Conservation (phyloP, 2,797 vertebrate genomes). For the Haliaeetus vocifer region DNA sequence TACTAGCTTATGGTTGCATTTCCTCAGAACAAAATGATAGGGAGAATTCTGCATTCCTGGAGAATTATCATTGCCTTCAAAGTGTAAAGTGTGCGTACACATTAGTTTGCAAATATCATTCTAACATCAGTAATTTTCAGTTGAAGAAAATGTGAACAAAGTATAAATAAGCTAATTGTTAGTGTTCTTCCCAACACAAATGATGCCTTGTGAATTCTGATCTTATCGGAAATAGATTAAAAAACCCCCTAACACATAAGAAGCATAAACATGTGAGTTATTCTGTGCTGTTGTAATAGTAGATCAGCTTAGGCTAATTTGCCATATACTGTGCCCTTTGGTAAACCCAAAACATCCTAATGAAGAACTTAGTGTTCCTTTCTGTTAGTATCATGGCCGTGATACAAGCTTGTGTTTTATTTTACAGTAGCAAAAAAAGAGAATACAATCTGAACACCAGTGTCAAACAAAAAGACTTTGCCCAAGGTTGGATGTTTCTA, state of each 20-base stretch:
- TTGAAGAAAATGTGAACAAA: background rate
- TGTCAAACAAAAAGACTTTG: background rate
- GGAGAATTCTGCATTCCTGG: background rate
- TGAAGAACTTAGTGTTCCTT: background rate
- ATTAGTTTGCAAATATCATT: slow-evolving; percentile 13
- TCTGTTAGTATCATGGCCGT: background rate
- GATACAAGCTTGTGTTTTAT: background rate
- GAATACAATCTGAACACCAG: background rate
- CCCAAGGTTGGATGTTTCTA: background rate
- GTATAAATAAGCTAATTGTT: background rate
- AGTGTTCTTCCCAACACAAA: background rate
- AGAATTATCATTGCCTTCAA: background rate
- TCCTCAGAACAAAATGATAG: slow-evolving; percentile 26
- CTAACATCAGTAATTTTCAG: background rate
- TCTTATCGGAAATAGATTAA: background rate
- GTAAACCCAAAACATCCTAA: background rate
- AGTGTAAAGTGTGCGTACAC: slow-evolving; percentile 27
- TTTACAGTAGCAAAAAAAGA: background rate
- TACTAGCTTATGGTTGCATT: background rate
- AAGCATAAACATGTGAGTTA: background rate
- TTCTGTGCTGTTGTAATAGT: background rate
- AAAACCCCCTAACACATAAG: background rate
- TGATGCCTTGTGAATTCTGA: background rate
- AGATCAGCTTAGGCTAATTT: background rate
- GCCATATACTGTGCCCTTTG: background rate